Percentiles rank a stretch among this genome's conserved stretches.
Conservation (phyloP, 2,888 invertebrate genomes). For the Leptinotarsa tumamoca region DNA sequence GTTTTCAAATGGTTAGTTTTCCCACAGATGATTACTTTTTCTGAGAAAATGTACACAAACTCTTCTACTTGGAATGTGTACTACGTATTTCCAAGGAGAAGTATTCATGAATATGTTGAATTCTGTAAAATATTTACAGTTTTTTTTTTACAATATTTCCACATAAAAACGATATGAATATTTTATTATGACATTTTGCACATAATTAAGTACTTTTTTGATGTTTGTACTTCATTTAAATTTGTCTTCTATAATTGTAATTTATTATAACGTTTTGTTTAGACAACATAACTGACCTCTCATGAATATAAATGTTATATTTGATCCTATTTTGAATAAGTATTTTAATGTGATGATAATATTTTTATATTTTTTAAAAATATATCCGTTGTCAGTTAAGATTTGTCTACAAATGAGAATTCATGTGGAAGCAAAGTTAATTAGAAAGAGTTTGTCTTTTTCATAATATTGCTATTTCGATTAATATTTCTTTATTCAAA, state of each 20-base stretch:
- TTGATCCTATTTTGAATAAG: too few species aligned
- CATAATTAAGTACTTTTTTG: neutral
- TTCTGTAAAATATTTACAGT: neutral
- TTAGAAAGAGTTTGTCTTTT: too few species aligned
- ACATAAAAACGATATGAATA: neutral
- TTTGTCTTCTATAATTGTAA: conserved; percentile 3
- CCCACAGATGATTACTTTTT: neutral
- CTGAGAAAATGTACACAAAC: neutral
- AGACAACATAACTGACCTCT: neutral
- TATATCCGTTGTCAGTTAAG: too few species aligned
- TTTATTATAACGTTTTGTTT: neutral
- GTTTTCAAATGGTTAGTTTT: neutral
- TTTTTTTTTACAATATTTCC: neutral
- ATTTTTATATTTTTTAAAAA: too few species aligned
- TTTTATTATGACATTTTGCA: neutral
- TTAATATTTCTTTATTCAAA: too few species aligned
- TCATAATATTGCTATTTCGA: too few species aligned
- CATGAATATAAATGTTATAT: too few species aligned
- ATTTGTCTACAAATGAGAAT: too few species aligned
- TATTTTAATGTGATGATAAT: too few species aligned
- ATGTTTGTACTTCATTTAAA: neutral
- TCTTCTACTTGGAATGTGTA: neutral
- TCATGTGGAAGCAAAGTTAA: too few species aligned
- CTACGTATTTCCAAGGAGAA: neutral
- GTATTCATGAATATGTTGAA: neutral